Evolutionary conservation across 2,888 invertebrate genomes (phyloP), one percentile per base, ranked within the genome.

Genomic region (Drosophila dives): DNA sequence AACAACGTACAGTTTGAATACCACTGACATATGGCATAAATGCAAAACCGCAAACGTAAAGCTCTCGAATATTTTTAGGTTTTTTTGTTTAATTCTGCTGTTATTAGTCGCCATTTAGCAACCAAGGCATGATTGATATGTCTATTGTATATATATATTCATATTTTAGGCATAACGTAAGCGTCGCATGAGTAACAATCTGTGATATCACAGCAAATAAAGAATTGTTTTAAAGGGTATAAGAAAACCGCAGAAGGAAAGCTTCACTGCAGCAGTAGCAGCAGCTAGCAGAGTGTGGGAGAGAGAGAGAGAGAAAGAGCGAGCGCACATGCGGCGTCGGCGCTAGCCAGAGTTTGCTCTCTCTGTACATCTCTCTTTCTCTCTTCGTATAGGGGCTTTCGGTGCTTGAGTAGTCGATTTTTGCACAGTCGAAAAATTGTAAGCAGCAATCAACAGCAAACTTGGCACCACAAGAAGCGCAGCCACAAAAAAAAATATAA

Each of bases 401-500:
- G 77, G 75, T 77, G 62, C 71, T 78, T 67, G 70, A 74, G 70
- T 72, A 75, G 81, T 81, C 80, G 88, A 85, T 80, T 86, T 86
- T 87, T 66, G 89, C 86, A 81, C 81, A 85, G 89, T 85, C 84
- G 80, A 86, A 88, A 81, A 78, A 58, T 72, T 81, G 72, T 77
- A 75, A 75, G 81, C 89, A 83, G 78, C 83, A 86, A 75, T 72
- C 81, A 85, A 77, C 80, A 82, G 85, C 67, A 72, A 72, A 73
- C 64, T 59, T 51, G 68, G 65, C 70, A 70, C 63, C 65, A 69
- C 59, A 80, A 71, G 72, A 74, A 77, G 65, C 78, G 64, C 69
- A 81, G 69, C 50, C 49, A 64, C 58, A 72, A 48, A 72, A 59
- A 73, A 75, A 64, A 56, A 56, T 54, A 53, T 32, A 45, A 23